These are phyloP conservation scores for Amphipyra tragopoginis DNA, from an alignment of 2,888 invertebrate genomes.

Conservation along the genomic window DNA sequence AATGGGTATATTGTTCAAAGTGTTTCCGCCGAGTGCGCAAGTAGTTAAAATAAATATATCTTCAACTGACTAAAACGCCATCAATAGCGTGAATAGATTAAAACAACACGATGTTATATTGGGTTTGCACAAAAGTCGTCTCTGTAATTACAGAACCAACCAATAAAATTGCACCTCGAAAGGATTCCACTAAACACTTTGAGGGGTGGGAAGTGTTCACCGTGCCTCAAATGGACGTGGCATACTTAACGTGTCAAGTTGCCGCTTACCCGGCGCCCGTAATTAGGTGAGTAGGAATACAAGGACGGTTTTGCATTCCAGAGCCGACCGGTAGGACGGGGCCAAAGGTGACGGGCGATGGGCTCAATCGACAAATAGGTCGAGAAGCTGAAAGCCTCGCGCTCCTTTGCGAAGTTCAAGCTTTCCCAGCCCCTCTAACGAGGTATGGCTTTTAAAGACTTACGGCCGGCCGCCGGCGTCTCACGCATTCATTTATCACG, in stretches of 20 bases:
- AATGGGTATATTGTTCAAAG: slow-evolving; percentile 1
- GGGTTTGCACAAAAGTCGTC: slow-evolving; percentile 63
- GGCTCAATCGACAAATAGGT: slow-evolving; percentile 90
- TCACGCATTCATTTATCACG: slow-evolving; percentile 88
- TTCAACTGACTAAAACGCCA: slow-evolving; percentile 29
- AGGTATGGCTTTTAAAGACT: slow-evolving; percentile 90
- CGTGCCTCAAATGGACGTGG: slow-evolving; percentile 85
- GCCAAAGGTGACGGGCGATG: slow-evolving; percentile 91
- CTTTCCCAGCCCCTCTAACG: slow-evolving; percentile 93
- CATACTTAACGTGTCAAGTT: slow-evolving; percentile 92
- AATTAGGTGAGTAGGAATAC: slow-evolving; percentile 91
- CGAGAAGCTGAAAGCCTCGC: slow-evolving; percentile 87
- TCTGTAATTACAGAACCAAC: slow-evolving; percentile 91
- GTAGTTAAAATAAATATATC: slow-evolving; percentile 9
- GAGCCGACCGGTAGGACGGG: slow-evolving; percentile 93
- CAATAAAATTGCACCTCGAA: slow-evolving; percentile 91
- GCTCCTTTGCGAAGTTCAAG: slow-evolving; percentile 94
- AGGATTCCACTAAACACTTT: slow-evolving; percentile 87
- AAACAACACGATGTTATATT: slow-evolving; percentile 10
- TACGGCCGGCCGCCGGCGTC: slow-evolving; percentile 80
- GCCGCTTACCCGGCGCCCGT: slow-evolving; percentile 92
- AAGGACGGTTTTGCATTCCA: slow-evolving; percentile 83
- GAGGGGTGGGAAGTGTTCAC: slow-evolving; percentile 91
- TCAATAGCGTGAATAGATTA: slow-evolving; percentile 7
- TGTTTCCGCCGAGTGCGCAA: slow-evolving; percentile 18